A percentile compares a stretch with the other conserved stretches of the same genome.
phyloP scores from a whole-genome alignment of 1,140 invertebrate genomes.

The Drosophila nigromelanica region DNA sequence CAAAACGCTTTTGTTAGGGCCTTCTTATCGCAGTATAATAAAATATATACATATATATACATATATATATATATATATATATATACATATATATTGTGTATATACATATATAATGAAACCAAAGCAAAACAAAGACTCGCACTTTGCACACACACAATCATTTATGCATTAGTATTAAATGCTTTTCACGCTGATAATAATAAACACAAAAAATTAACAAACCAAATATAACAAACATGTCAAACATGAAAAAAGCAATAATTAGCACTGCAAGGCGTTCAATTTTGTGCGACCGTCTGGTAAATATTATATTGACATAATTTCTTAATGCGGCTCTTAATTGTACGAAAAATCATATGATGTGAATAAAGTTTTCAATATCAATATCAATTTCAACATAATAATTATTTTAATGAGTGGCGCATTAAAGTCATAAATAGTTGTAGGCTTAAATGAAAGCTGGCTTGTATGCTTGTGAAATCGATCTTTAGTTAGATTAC shows the following conservation, averaged over 20 bases:
- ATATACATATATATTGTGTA: slow-evolving; percentile 13
- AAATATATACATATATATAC: slow-evolving; percentile 24
- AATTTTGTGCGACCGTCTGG: slow-evolving; percentile 22
- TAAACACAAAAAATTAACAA: slow-evolving; percentile 5
- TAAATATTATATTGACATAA: slow-evolving; percentile 13
- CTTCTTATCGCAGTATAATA: slow-evolving; percentile 39
- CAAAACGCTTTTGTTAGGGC: slow-evolving; percentile 19
- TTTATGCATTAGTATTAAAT: slow-evolving; percentile 12
- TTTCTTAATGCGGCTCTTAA: slow-evolving; percentile 17
- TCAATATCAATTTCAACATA: no score
- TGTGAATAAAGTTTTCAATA: neutral
- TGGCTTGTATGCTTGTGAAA: no score
- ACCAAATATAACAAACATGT: slow-evolving; percentile 2
- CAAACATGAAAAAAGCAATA: slow-evolving; percentile 19
- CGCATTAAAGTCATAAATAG: no score
- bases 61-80: slow-evolving; percentile 7
- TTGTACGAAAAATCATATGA: slow-evolving; percentile 1
- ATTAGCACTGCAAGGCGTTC: slow-evolving; percentile 39
- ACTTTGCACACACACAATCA: slow-evolving; percentile 8
- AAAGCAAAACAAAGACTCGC: slow-evolving; percentile 58
- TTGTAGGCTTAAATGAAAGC: no score
- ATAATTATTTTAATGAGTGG: neutral
- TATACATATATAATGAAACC: slow-evolving; percentile 19
- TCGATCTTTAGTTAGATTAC: no score
- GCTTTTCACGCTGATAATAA: slow-evolving; percentile 54